A percentile compares a stretch with the other conserved stretches of the same genome.
phyloP scores from a whole-genome alignment of 2,888 invertebrate species.

The Sturmia bella region DNA sequence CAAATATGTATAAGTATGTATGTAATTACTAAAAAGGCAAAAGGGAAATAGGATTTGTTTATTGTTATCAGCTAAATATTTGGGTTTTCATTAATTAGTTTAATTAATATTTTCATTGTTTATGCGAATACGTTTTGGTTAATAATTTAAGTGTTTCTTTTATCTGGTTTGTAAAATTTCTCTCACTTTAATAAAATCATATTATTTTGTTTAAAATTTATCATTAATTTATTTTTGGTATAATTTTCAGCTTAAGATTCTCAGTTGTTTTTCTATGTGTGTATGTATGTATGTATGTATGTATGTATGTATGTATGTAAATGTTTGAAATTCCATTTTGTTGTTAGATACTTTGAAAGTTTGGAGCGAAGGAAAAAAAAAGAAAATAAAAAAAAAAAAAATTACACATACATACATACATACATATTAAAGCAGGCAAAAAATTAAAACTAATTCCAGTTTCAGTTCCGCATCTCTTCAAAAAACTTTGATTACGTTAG shows the following conservation, averaged over 20 bases:
- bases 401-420: no score
- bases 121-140: conserved; percentile 6
- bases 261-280: conserved; percentile 14
- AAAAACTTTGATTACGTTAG: no score
- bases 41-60: conserved; percentile 65
- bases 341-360: not conserved
- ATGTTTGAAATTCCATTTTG: not conserved
- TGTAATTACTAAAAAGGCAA: conserved; percentile 68
- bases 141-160: conserved; percentile 4
- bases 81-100: conserved; percentile 23
- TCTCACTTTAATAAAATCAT: conserved; percentile 13
- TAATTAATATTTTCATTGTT: conserved; percentile 35
- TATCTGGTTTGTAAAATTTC: conserved; percentile 9
- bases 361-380: no score
- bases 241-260: conserved; percentile 60
- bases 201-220: conserved; percentile 34
- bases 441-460: no score
- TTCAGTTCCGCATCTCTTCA: no score
- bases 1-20: no score
- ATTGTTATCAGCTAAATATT: conserved; percentile 37
- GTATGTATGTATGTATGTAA: not conserved
- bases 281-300: not conserved
- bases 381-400: no score
- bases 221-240: conserved; percentile 16
- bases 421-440: no score